phyloP scores from a whole-genome alignment of 2,113 vertebrate species.

The Charina bottae region DNA sequence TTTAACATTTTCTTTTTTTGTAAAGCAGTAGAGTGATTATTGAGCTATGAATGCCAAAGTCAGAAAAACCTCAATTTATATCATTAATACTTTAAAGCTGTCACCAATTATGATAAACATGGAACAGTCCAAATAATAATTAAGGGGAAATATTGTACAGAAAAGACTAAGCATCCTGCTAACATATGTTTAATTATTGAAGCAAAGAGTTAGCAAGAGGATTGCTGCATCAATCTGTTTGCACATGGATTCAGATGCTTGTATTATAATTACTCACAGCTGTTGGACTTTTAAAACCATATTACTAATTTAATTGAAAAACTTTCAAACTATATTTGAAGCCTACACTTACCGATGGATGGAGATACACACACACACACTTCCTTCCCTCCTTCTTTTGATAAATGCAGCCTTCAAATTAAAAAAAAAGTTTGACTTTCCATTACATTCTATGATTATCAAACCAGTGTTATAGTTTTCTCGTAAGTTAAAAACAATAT shows the following conservation, averaged over 20 bases:
- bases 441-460: constrained; percentile 24
- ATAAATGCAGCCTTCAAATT: not conserved
- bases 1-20: not conserved
- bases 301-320: constrained; percentile 64
- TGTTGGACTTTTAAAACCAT: constrained; percentile 63
- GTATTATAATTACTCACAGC: constrained; percentile 68
- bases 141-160: constrained; percentile 59
- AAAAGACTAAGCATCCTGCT: constrained; percentile 66
- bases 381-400: not conserved
- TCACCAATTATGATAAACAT: constrained; percentile 62
- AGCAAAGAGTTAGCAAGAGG: constrained; percentile 56
- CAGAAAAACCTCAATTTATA: constrained; percentile 50
- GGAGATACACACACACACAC: not conserved
- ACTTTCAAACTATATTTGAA: constrained; percentile 46
- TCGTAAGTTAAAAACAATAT: constrained; percentile 29
- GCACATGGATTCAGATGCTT: constrained; percentile 57
- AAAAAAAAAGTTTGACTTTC: constrained; percentile 16
- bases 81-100: constrained; percentile 60
- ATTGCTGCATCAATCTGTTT: constrained; percentile 67
- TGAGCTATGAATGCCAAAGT: not conserved
- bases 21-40: constrained; percentile 24
- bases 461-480: constrained; percentile 37
- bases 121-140: constrained; percentile 65
- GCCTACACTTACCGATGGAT: not conserved
- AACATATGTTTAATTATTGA: constrained; percentile 56